Conservation (phyloP, 2,888 invertebrate species). For the Rhingia rostrata region DNA sequence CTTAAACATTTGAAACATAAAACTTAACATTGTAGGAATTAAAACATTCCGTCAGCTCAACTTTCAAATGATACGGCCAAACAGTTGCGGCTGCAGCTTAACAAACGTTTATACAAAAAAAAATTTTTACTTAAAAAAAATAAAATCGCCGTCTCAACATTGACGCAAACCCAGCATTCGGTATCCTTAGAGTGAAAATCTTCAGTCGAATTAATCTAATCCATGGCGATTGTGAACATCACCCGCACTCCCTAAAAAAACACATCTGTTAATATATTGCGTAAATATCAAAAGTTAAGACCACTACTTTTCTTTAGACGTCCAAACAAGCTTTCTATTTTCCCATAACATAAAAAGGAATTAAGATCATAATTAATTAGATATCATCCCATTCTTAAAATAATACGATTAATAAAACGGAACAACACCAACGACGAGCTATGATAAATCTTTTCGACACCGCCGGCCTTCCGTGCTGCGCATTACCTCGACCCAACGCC, state of each 20-base stretch:
- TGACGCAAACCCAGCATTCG: slow-evolving; percentile 45
- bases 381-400: slow-evolving; percentile 73
- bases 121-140: slow-evolving; percentile 13
- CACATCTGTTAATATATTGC: slow-evolving; percentile 61
- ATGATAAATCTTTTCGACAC: slow-evolving; percentile 59
- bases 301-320: slow-evolving; percentile 46
- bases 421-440: slow-evolving; percentile 47
- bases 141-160: slow-evolving; percentile 14
- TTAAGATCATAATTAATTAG: slow-evolving; percentile 72
- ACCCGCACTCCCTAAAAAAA: slow-evolving; percentile 31
- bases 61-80: too few relatives aligned
- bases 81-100: neutral
- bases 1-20: too few relatives aligned
- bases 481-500: neutral
- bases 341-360: slow-evolving; percentile 65
- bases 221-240: slow-evolving; percentile 61
- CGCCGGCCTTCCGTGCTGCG: neutral
- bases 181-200: slow-evolving; percentile 37
- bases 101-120: slow-evolving; percentile 6
- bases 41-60: too few relatives aligned
- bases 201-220: slow-evolving; percentile 66
- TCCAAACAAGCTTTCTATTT: slow-evolving; percentile 50
- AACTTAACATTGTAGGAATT: too few relatives aligned
- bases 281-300: slow-evolving; percentile 44
- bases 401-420: slow-evolving; percentile 70